A percentile compares a stretch with the other conserved stretches of the same genome.
These are phyloP conservation scores for Ceratina australensis DNA, from an alignment of 1,140 invertebrate genomes.

Conservation along the genomic window DNA sequence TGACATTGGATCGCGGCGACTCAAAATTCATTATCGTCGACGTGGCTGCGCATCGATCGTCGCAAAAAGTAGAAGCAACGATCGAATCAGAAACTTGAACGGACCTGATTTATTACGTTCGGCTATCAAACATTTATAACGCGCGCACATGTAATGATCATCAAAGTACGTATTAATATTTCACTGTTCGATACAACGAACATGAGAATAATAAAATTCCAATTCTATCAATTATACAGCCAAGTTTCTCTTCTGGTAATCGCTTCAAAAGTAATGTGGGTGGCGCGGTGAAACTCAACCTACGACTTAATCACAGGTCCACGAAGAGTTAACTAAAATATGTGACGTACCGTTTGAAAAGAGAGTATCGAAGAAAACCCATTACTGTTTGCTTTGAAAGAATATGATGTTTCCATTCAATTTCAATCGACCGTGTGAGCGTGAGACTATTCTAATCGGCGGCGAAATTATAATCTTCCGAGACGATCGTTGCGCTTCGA, in stretches of 20 bases:
- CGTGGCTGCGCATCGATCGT: background rate
- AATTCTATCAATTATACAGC: conserved; percentile 1
- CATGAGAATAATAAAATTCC: background rate
- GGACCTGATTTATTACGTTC: conserved; percentile 58
- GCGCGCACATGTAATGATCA: background rate
- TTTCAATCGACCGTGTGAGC: background rate
- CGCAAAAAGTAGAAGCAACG: background rate
- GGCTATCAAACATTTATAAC: conserved; percentile 53
- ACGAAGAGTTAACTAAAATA: conserved; percentile 2
- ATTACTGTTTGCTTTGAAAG: background rate
- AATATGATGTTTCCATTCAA: conserved; percentile 25
- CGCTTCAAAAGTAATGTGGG: conserved; percentile 18
- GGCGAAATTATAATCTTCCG: conserved; percentile 5
- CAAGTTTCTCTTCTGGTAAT: conserved; percentile 4
- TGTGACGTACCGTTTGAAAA: background rate
- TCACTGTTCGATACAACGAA: background rate
- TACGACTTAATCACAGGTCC: background rate
- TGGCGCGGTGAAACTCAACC: conserved; percentile 7
- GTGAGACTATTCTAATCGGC: background rate
- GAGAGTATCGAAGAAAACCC: conserved; percentile 1
- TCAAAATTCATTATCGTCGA: conserved; percentile 35
- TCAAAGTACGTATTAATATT: conserved; percentile 1
- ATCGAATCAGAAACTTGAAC: background rate
- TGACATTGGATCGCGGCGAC: background rate
- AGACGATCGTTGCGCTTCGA: conserved; percentile 8